Evolutionary conservation across 2,797 vertebrate species (phyloP), one percentile per base, ranked within the genome.

Genomic region (Echiichthys vipera): DNA sequence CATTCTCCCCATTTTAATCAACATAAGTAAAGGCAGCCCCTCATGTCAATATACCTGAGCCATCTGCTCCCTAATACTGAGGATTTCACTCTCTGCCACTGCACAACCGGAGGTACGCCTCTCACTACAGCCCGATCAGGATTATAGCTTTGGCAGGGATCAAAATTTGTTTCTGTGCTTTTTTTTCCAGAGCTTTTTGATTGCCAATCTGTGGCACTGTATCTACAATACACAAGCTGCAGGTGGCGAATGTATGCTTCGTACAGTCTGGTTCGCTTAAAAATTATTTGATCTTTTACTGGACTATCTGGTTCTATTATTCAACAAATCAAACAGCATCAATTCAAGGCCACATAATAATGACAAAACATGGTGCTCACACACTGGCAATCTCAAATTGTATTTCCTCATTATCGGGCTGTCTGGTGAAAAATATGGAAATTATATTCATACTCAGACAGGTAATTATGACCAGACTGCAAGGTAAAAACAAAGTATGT

Each of bases 341-440:
- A 84, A 69, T 86, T 84, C 57, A 65, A 56, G 50, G 68, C 79
- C 47, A 58, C 71, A 61, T 80, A 74, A 86, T 83, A 81, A 87
- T 83, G 78, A 85, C 58, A 81, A 84, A 78, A 82, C 68, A 80
- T n/a, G 55, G 69, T 62, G 83, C 77, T 80, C 67, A 62, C 66
- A 74, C 74, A 73, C 73, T 61, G 51, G 75, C 83, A 65, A 62
- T 51, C 80, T 77, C 59, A 78, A 73, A 85, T 73, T 83, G 70
- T 68, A 72, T 89, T 85, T 84, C 53, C 73, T 86, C 81, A 90
- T 88, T 84, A 82, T 72, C 6, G 2, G 57, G 30, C 78, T 68
- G 71, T 80, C 49, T 78, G 73, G 77, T 65, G 57, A 78, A 88
- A 92, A 88, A 85, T 87, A 88, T 89, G 85, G 74, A 86, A 90